These are phyloP conservation scores for Oreohelix idahoensis DNA, from an alignment of 1,140 invertebrate genomes.

Conservation along the genomic window DNA sequence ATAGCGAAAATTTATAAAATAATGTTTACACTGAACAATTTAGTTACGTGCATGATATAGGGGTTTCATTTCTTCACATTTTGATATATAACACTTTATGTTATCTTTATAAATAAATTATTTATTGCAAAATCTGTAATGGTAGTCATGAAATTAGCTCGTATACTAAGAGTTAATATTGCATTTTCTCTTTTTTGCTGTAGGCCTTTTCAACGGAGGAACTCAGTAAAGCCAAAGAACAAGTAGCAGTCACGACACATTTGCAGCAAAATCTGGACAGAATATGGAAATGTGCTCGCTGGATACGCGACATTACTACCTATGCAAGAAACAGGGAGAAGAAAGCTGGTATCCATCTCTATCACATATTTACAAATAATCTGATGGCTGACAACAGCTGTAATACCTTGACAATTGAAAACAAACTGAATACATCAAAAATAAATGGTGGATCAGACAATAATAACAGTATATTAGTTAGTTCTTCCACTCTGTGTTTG, in stretches of 20 bases:
- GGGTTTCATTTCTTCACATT: too few relatives aligned
- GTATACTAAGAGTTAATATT: too few relatives aligned
- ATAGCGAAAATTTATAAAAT: too few relatives aligned
- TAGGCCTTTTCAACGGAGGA: constrained; percentile 91
- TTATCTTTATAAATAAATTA: too few relatives aligned
- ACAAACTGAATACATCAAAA: constrained; percentile 24
- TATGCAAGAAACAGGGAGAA: constrained; percentile 86
- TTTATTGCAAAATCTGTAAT: too few relatives aligned
- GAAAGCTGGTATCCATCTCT: constrained; percentile 67
- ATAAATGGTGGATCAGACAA: neutral
- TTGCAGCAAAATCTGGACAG: constrained; percentile 70
- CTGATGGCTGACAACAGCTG: constrained; percentile 16
- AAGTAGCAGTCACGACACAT: constrained; percentile 80
- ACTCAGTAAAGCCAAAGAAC: constrained; percentile 86
- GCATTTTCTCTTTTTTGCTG: constrained; percentile 38
- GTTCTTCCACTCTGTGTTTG: neutral
- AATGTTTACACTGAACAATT: too few relatives aligned
- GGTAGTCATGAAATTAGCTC: too few relatives aligned
- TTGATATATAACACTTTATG: too few relatives aligned
- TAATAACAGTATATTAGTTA: constrained; percentile 50
- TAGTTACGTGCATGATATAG: too few relatives aligned
- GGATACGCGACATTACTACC: constrained; percentile 94
- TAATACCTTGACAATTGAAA: neutral
- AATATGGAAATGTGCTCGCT: constrained; percentile 92
- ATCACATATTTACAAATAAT: constrained; percentile 44